Percentiles rank a stretch among this genome's conserved stretches.
phyloP scores from a whole-genome alignment of 2,888 invertebrate species.

The Sinodicranocentrus sp. region DNA sequence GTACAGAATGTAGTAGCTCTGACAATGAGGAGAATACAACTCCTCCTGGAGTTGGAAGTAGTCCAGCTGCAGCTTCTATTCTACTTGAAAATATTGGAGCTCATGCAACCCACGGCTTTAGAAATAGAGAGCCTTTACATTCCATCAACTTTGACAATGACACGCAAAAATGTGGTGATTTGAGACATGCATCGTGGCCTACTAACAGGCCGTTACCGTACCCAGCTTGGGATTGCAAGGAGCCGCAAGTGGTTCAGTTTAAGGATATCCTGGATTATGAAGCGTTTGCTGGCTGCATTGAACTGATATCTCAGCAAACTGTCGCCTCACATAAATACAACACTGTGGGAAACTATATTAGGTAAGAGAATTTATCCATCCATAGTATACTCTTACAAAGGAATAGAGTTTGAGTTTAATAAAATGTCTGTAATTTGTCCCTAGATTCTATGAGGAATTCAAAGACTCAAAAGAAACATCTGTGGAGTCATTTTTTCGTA shows the following conservation, averaged over 20 bases:
- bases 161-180: slow-evolving; percentile 61
- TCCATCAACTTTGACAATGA: neutral
- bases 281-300: slow-evolving; percentile 88
- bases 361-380: slow-evolving; percentile 77
- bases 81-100: neutral
- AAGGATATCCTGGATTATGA: slow-evolving; percentile 85
- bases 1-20: slow-evolving; percentile 68
- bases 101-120: neutral
- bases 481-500: slow-evolving; percentile 86
- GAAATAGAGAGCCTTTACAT: slow-evolving; percentile 33
- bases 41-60: slow-evolving; percentile 3
- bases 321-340: slow-evolving; percentile 93
- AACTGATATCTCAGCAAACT: slow-evolving; percentile 88
- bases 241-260: slow-evolving; percentile 80
- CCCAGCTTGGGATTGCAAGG: slow-evolving; percentile 84
- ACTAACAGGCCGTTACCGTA: slow-evolving; percentile 86
- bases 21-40: slow-evolving; percentile 58
- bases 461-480: slow-evolving; percentile 81
- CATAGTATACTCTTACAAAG: no score
- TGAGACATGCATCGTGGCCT: slow-evolving; percentile 82
- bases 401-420: no score
- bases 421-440: slow-evolving; percentile 75
- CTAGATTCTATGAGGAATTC: slow-evolving; percentile 83
- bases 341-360: slow-evolving; percentile 91
- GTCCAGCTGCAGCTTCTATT: slow-evolving; percentile 11